phyloP scores from a whole-genome alignment of 2,888 invertebrate species.

The Agrotis exclamationis region DNA sequence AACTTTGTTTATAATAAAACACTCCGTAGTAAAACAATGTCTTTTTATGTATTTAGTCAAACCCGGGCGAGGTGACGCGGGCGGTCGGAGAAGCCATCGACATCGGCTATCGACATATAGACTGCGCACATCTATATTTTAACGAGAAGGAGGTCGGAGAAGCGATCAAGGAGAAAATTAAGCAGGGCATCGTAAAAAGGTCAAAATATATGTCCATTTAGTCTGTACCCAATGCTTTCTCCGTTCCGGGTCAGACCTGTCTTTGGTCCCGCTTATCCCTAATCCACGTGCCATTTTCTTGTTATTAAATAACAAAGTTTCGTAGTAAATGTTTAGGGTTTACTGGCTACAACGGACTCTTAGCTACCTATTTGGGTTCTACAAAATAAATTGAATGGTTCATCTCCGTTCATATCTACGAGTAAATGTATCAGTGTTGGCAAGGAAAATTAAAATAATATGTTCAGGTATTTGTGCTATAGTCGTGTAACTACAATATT shows the following conservation, averaged over 20 bases:
- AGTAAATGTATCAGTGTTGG: background rate
- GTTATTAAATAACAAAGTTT: constrained; percentile 53
- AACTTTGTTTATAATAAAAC: constrained; percentile 47
- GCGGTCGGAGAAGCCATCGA: constrained; percentile 93
- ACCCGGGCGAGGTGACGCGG: constrained; percentile 91
- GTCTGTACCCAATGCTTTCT: constrained; percentile 42
- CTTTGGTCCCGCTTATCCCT: constrained; percentile 33
- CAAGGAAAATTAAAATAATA: constrained; percentile 3
- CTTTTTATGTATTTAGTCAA: constrained; percentile 81
- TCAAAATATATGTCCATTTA: constrained; percentile 68
- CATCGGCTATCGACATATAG: constrained; percentile 93
- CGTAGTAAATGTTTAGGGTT: constrained; percentile 24
- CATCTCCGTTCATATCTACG: constrained; percentile 3
- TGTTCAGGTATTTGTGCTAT: background rate
- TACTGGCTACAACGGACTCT: constrained; percentile 4
- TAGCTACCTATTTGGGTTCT: constrained; percentile 13
- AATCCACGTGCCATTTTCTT: constrained; percentile 48
- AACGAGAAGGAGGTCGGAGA: constrained; percentile 93
- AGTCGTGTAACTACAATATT: constrained; percentile 8
- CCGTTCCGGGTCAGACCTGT: constrained; percentile 39
- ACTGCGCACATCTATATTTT: constrained; percentile 93
- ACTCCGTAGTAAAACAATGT: constrained; percentile 18
- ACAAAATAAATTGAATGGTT: constrained; percentile 11
- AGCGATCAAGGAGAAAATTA: constrained; percentile 91
- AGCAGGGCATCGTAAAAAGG: constrained; percentile 92